Conservation (phyloP, 1,140 invertebrate species). For the Trissolcus basalis region DNA sequence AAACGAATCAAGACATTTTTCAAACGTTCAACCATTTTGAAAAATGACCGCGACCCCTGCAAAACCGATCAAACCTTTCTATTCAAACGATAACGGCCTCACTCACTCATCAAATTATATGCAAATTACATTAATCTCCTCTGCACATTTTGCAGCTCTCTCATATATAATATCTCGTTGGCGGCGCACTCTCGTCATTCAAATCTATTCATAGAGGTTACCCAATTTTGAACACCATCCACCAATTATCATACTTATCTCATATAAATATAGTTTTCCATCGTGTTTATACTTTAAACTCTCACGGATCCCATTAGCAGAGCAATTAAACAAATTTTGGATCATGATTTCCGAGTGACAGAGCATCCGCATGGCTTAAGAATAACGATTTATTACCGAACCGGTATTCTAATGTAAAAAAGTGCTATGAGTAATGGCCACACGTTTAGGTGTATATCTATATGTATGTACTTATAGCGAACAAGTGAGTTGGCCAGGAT, state of each 20-base stretch:
- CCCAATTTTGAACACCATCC: no score
- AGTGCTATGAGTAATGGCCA: conserved; percentile 45
- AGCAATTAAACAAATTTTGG: no score
- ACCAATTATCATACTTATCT: no score
- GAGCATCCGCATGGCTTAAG: conserved; percentile 51
- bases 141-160: no score
- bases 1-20: conserved; percentile 50
- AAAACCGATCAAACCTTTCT: conserved; percentile 17
- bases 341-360: conserved; percentile 27
- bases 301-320: no score
- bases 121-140: conserved; percentile 2
- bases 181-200: no score
- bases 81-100: conserved; percentile 8
- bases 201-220: no score
- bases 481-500: conserved; percentile 9
- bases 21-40: conserved; percentile 34
- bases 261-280: no score
- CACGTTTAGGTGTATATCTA: conserved; percentile 1
- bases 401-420: conserved; percentile 58
- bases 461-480: no score
- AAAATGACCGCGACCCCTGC: conserved; percentile 14
- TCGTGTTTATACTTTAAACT: no score
- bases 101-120: background rate
- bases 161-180: no score
- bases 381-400: conserved; percentile 63